These are phyloP conservation scores for Sinosuthora webbiana DNA, from an alignment of 2,113 vertebrate species.

Conservation along the genomic window DNA sequence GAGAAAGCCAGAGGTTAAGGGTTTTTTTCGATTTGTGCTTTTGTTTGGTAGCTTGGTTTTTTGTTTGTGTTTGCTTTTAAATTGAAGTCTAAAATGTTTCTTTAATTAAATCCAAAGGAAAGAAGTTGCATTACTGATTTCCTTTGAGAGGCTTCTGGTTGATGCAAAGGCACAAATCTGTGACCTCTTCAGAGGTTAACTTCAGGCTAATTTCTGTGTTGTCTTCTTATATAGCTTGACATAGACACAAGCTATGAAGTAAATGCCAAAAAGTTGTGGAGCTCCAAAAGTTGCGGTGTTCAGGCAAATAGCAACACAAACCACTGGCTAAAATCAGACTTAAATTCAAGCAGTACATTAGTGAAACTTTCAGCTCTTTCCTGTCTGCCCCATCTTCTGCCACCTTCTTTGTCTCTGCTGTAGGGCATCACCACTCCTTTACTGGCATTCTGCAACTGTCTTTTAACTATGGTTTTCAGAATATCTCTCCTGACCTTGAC, in stretches of 20 bases:
- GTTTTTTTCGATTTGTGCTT: background rate
- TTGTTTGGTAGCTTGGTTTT: background rate
- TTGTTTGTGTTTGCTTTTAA: background rate
- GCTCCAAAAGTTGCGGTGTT: background rate
- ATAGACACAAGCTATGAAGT: background rate
- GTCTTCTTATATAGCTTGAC: background rate
- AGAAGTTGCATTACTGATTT: slow-evolving; percentile 18
- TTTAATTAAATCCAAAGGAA: slow-evolving; percentile 47
- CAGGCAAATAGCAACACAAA: background rate
- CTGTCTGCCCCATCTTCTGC: background rate
- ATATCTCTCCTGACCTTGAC: background rate
- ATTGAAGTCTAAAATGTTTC: slow-evolving; percentile 6
- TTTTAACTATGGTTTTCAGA: background rate
- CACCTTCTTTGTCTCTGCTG: background rate
- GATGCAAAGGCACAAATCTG: background rate
- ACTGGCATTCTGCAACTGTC: background rate
- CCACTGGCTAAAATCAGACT: background rate
- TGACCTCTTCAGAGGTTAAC: slow-evolving; percentile 11
- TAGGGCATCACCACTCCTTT: background rate
- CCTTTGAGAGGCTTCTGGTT: background rate
- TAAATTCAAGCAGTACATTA: background rate
- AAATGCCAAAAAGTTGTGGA: background rate
- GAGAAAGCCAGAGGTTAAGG: background rate
- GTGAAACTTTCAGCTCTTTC: background rate
- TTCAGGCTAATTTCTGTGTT: background rate